These are phyloP conservation scores for Rhegmatorhina hoffmannsi DNA, from an alignment of 2,113 vertebrate genomes.

Conservation along the genomic window DNA sequence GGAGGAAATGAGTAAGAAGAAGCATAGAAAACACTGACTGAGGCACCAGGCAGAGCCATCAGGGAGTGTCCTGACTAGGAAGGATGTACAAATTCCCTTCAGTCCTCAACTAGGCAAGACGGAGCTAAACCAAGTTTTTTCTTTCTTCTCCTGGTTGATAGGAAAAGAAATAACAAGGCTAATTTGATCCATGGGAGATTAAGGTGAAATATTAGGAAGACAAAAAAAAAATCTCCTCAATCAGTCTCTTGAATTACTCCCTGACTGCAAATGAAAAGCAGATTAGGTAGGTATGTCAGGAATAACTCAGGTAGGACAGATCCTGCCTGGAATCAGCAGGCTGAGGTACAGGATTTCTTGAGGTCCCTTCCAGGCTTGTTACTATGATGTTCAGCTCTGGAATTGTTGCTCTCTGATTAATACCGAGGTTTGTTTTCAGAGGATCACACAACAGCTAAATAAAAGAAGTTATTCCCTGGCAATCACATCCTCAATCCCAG, in stretches of 20 bases:
- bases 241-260: conserved; percentile 5
- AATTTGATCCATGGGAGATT: conserved; percentile 24
- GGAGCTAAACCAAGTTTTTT: not conserved
- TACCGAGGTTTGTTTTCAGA: not conserved
- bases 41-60: not conserved
- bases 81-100: not conserved
- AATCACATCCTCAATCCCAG: not conserved
- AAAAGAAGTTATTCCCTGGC: not conserved
- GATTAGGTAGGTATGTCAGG: conserved; percentile 14
- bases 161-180: not conserved
- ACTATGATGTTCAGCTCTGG: not conserved
- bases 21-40: not conserved
- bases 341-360: not conserved
- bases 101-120: conserved; percentile 19
- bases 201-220: conserved; percentile 12
- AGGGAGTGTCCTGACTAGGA: not conserved
- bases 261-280: conserved; percentile 36
- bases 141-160: not conserved
- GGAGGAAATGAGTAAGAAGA: not conserved
- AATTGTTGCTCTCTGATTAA: not conserved
- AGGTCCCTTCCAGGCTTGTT: not conserved
- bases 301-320: not conserved
- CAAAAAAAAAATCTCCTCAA: not conserved
- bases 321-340: not conserved
- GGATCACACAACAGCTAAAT: not conserved